Conservation (phyloP, 1,140 invertebrate species). For the Camponotus floridanus region DNA sequence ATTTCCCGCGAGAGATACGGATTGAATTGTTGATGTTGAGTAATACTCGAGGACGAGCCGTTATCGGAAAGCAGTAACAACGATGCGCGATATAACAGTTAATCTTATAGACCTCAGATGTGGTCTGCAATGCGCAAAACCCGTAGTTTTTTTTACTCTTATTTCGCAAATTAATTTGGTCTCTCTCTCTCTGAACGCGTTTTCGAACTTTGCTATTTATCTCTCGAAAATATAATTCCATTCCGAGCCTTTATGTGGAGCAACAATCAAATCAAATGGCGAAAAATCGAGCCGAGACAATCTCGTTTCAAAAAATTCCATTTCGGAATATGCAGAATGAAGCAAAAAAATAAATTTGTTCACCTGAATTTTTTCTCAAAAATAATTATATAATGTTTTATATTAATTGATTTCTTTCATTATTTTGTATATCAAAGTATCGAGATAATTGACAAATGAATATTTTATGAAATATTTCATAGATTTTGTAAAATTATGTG, state of each 20-base stretch:
- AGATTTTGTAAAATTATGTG: no score
- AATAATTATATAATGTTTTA: no score
- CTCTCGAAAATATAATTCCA: constrained; percentile 30
- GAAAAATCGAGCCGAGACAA: background rate
- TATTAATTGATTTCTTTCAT: no score
- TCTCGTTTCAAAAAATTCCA: background rate
- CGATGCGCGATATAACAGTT: constrained; percentile 18
- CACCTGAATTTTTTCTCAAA: no score
- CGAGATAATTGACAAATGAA: no score
- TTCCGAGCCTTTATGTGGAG: background rate
- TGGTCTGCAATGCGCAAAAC: background rate
- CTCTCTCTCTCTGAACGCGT: background rate
- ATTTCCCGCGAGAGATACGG: constrained; percentile 73
- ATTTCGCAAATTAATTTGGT: constrained; percentile 25
- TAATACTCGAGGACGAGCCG: constrained; percentile 63
- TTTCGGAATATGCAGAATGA: background rate
- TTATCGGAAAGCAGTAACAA: constrained; percentile 69
- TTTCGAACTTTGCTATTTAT: background rate
- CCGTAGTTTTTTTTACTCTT: background rate
- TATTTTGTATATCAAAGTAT: no score
- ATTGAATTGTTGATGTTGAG: constrained; percentile 79
- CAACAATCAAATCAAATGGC: background rate
- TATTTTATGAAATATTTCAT: no score
- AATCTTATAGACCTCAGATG: constrained; percentile 52
- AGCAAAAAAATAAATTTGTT: no score